phyloP scores from a whole-genome alignment of 1,140 invertebrate species.

The Cecropterus lyciades region DNA sequence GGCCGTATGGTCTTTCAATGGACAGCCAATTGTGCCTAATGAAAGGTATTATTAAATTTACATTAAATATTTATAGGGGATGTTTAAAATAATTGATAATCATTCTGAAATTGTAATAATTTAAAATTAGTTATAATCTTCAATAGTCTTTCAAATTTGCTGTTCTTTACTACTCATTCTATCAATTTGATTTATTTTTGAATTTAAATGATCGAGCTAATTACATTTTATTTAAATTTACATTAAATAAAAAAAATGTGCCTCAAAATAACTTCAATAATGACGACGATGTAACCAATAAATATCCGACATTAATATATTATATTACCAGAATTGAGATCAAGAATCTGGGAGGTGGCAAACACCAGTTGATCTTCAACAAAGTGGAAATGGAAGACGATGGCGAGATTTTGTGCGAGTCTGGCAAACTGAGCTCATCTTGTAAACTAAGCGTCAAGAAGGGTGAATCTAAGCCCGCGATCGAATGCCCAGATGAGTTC shows the following conservation, averaged over 20 bases:
- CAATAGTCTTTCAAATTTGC: too few species aligned
- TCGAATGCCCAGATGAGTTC: conserved; percentile 92
- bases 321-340: conserved; percentile 88
- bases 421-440: conserved; percentile 90
- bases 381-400: conserved; percentile 91
- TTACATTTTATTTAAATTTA: too few species aligned
- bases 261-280: too few species aligned
- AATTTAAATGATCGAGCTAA: too few species aligned
- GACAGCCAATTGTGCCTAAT: conserved; percentile 91
- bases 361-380: conserved; percentile 95
- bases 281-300: background rate
- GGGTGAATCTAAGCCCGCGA: conserved; percentile 92
- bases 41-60: conserved; percentile 83
- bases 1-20: conserved; percentile 97
- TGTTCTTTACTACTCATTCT: too few species aligned
- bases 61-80: too few species aligned
- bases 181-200: too few species aligned
- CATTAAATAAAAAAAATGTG: too few species aligned
- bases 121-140: too few species aligned
- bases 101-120: too few species aligned
- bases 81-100: too few species aligned
- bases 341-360: conserved; percentile 95
- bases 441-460: conserved; percentile 94
- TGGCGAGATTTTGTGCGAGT: conserved; percentile 94
- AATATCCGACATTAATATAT: background rate